Evolutionary conservation across 1,140 invertebrate genomes (phyloP).

Genomic region (Polyergus mexicanus): DNA sequence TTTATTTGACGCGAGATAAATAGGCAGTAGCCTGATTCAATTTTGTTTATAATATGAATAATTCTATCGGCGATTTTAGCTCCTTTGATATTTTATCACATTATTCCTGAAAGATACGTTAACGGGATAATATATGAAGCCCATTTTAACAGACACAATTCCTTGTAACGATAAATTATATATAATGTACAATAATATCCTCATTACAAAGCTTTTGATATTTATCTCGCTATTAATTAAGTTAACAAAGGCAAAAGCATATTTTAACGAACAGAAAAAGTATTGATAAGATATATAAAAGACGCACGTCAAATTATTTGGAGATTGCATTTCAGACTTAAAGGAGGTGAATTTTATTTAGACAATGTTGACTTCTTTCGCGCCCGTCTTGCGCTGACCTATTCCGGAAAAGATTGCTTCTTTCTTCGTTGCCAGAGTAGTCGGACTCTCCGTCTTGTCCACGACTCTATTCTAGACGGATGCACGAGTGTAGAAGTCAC

Average conservation of each 20-base stretch:
- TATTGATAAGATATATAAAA: background rate
- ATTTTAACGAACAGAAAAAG: background rate
- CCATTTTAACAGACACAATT: background rate
- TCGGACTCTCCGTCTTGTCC: conserved; percentile 47
- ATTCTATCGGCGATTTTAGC: background rate
- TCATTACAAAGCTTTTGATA: background rate
- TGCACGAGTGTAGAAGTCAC: conserved; percentile 45
- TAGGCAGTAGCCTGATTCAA: background rate
- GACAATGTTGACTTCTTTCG: conserved; percentile 50
- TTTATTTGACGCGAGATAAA: background rate
- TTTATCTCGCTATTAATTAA: conserved; percentile 5
- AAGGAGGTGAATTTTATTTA: conserved; percentile 58
- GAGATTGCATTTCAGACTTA: conserved; percentile 3
- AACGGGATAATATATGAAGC: background rate
- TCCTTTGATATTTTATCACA: background rate
- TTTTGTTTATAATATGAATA: background rate
- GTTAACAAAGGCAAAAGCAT: background rate
- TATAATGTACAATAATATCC: background rate
- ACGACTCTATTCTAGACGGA: conserved; percentile 42
- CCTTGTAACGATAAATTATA: background rate
- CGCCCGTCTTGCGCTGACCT: conserved; percentile 24
- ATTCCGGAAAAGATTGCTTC: background rate
- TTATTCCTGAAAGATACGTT: conserved; percentile 9
- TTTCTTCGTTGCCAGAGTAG: conserved; percentile 17
- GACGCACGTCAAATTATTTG: conserved; percentile 61